These are phyloP conservation scores for Delphinapterus leucas DNA, from an alignment of 2,113 vertebrate genomes.

Conservation along the genomic window DNA sequence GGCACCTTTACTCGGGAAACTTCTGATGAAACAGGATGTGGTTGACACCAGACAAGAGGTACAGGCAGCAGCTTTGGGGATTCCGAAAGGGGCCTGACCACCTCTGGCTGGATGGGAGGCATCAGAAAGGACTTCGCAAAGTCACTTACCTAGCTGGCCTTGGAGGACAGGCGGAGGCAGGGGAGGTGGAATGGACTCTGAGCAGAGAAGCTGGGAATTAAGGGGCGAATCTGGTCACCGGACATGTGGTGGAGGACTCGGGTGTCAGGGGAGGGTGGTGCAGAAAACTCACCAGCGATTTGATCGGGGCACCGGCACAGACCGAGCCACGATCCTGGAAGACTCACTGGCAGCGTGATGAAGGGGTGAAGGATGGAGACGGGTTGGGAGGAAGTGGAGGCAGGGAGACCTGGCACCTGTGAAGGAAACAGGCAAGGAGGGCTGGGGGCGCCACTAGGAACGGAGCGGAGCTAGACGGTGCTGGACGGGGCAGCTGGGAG, in stretches of 20 bases:
- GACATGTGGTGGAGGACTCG: neutral
- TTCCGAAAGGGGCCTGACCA: neutral
- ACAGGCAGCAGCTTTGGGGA: neutral
- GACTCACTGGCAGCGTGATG: neutral
- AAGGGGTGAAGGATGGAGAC: neutral
- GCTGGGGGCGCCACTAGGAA: neutral
- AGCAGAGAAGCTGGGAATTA: neutral
- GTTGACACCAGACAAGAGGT: neutral
- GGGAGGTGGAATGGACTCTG: neutral
- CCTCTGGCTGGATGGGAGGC: neutral
- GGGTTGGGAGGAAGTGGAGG: neutral
- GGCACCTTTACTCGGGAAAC: neutral
- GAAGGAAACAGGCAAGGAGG: neutral
- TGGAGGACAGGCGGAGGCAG: neutral
- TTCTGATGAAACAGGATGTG: neutral
- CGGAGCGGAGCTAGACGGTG: neutral
- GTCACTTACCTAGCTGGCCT: neutral
- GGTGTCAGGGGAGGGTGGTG: accelerated
- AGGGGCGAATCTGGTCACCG: neutral
- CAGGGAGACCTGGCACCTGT: neutral
- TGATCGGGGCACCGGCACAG: neutral
- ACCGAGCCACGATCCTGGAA: neutral
- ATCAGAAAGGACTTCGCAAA: neutral
- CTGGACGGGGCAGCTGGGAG: accelerated
- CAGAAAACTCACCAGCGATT: neutral